Percentiles rank a stretch among this genome's conserved stretches.
These are phyloP conservation scores for Cyprinodon diabolis DNA, from an alignment of 2,797 vertebrate genomes.

Conservation along the genomic window DNA sequence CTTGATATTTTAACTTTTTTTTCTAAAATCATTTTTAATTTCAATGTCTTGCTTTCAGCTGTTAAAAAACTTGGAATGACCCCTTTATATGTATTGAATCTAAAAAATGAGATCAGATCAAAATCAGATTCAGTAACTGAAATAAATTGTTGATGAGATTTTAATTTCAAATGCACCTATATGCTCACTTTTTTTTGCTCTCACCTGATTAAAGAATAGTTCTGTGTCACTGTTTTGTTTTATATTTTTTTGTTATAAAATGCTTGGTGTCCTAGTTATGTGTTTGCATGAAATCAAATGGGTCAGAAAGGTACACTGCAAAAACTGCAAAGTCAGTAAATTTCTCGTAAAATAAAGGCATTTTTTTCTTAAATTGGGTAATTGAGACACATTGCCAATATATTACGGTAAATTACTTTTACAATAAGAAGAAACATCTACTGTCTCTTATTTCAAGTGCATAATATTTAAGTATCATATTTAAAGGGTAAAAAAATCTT, in stretches of 20 bases:
- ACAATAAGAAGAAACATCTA: too few relatives aligned
- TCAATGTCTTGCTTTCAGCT: neutral
- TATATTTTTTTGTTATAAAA: slow-evolving; percentile 23
- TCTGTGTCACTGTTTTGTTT: slow-evolving; percentile 24
- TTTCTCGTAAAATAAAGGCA: too few relatives aligned
- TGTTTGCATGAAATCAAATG: slow-evolving; percentile 46
- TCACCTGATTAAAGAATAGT: slow-evolving; percentile 18
- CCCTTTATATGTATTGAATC: neutral
- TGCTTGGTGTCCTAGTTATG: slow-evolving; percentile 18
- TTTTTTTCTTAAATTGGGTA: too few relatives aligned
- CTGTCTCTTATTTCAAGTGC: too few relatives aligned
- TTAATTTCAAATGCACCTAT: neutral
- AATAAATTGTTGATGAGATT: neutral
- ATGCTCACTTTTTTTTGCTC: slow-evolving; percentile 32
- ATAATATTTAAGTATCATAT: too few relatives aligned
- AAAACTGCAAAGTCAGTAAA: too few relatives aligned
- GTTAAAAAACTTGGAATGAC: neutral
- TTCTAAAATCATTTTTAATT: neutral
- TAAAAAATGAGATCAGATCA: too few relatives aligned
- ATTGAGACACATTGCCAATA: too few relatives aligned
- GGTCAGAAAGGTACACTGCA: slow-evolving; percentile 4
- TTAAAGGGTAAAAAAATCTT: too few relatives aligned
- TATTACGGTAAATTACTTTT: too few relatives aligned
- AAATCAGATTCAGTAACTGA: neutral
- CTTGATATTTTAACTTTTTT: neutral